Conservation (phyloP, 2,113 vertebrate genomes). For the Actenoides lindsayi region DNA sequence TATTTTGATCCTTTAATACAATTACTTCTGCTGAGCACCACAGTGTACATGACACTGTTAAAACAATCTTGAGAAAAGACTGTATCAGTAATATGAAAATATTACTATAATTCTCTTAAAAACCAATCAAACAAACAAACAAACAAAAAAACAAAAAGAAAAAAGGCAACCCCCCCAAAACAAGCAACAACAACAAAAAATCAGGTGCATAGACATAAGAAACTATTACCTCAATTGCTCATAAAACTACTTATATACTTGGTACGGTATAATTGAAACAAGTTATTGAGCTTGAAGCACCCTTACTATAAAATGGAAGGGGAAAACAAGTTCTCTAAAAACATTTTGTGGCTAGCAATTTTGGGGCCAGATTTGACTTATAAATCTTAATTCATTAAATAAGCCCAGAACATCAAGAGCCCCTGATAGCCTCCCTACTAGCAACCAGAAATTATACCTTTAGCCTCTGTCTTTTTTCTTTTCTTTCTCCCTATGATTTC, state of each 20-base stretch:
- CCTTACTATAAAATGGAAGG: background rate
- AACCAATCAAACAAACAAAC: background rate
- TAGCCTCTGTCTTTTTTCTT: background rate
- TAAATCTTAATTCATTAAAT: background rate
- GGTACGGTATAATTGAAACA: background rate
- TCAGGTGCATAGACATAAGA: rapidly evolving
- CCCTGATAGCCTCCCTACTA: background rate
- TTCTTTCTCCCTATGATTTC: too few species aligned
- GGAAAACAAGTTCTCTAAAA: background rate
- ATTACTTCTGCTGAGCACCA: background rate
- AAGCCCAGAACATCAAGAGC: background rate
- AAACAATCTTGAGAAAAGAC: background rate
- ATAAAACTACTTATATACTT: background rate
- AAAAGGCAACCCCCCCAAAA: too few species aligned
- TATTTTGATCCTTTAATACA: background rate
- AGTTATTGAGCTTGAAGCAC: background rate
- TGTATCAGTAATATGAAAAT: background rate
- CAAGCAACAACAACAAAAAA: background rate
- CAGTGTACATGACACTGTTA: background rate
- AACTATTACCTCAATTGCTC: background rate
- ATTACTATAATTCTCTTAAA: background rate
- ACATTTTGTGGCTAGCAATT: background rate
- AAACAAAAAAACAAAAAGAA: too few species aligned
- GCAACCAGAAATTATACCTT: background rate
- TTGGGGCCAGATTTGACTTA: background rate